Base-by-base conservation (phyloP, 2,888 invertebrate genomes). In the Trachelus stipa region DNA sequence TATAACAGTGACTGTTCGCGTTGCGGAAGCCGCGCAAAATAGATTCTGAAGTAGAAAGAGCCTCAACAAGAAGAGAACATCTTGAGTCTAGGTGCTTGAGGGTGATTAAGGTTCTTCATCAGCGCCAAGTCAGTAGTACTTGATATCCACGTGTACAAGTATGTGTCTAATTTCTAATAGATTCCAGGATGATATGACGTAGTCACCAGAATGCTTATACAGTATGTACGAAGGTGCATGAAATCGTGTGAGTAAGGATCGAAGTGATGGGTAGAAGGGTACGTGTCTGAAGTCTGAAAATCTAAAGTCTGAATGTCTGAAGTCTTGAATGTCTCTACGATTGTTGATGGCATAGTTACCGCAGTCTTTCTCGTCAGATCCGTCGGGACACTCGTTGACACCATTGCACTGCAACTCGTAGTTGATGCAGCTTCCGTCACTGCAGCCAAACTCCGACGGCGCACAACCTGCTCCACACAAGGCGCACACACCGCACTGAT, bases 341-440 rank as follows among this genome's bases (percentile, higher is more conserved):
- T 74, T 35, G 34, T 23, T 30, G 74, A 35, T 74, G 74, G 82
- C 79, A 90, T 90, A 91, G 88, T 91, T 91, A 91, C 91, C 91
- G 88, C 94, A 94, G 83, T 93, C 92, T 79, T 86, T 85, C 89
- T 94, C 94, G 88, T 94, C 94, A 40, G 92, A 92, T 80, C 93
- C 93, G 87, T 93, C 93, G 12, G 89, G 80, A 90, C 96, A 96
- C 88, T 96, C 95, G 2, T 75, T 80, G 9, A 83, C 71, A 23
- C 93, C 92, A 88, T 96, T 93, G 91, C 96, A 97, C 73, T 92
- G 92, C 78, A 91, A 91, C 69, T 86, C 87, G 34, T 86, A 85
- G 30, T 93, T 91, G 80, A 96, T 93, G 90, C 96, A 96, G 35
- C 93, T 92, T 23, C 93, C 94, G 79, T 92, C 92, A 83, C 92